These are phyloP conservation scores for Paraescarpia echinospica DNA, from an alignment of 1,140 invertebrate genomes.

Conservation along the genomic window DNA sequence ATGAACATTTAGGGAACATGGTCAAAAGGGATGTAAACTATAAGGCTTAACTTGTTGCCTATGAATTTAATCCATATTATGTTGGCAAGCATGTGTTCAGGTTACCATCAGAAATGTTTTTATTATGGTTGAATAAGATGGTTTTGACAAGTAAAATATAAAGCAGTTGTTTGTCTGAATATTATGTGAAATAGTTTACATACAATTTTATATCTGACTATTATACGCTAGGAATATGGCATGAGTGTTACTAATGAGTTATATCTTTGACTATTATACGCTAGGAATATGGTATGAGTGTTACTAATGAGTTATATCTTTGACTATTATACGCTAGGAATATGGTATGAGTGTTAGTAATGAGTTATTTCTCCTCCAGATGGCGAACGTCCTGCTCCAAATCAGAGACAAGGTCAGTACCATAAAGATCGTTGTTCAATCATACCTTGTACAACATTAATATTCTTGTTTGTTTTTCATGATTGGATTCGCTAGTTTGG, in stretches of 20 bases:
- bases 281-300: not conserved
- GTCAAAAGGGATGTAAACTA: not conserved
- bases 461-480: not conserved
- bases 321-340: not conserved
- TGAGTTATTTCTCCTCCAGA: constrained; percentile 35
- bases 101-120: not conserved
- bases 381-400: constrained; percentile 53
- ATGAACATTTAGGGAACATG: not conserved
- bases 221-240: not conserved
- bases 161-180: not conserved
- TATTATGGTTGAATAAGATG: not conserved
- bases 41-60: not conserved
- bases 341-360: not conserved
- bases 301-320: not conserved
- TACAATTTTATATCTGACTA: not conserved
- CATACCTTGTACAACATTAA: not conserved
- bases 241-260: not conserved
- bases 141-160: not conserved
- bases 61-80: not conserved
- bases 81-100: not conserved
- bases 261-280: not conserved
- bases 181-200: not conserved
- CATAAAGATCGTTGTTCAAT: not conserved
- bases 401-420: constrained; percentile 53
- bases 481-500: not conserved